Base-by-base conservation (phyloP, 2,797 vertebrate genomes). In the Aselliscus stoliczkanus region DNA sequence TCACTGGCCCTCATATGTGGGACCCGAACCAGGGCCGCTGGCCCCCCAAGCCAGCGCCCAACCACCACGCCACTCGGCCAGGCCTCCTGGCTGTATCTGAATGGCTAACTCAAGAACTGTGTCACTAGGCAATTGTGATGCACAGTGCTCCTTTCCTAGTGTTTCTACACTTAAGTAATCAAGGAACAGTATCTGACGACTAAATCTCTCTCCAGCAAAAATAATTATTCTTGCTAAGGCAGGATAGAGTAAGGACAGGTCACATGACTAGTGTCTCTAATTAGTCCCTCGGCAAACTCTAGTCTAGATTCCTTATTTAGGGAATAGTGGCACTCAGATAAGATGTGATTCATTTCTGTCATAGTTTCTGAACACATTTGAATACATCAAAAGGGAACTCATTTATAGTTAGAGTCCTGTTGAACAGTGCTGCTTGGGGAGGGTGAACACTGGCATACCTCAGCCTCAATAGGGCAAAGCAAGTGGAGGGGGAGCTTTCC, bases 361-460 rank as follows among this genome's bases (percentile, higher is more conserved):
- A 52, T 34, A 72, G 39, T 91, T 31, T 93, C 75, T 31, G 21
- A 96, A 95, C 54, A 83, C 50, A 96, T 89, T 52, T 90, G 37
- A 94, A 84, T 92, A 93, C 64, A 95, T 90, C 70, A 93, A 92
- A 95, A 89, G 13, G 86, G 93, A 88, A 92, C 37, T 92, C 60
- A 84, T 77, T 96, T 96, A 44, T 67, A 86, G 42, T 90, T 62
- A 75, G 39, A 85, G 9, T 92, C 42, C 47, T 90, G 27, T 93
- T 85, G 44, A 94, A 85, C 54, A 94, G 67, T 79, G 73, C 23
- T 94, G 27, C 62, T 39, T 82, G 39, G 44, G 80, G 67, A 94
- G 73, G 21, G 44, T 81, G 72, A 87, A 72, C 34, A 84, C 42
- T 52, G 70, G 31, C 17, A 93, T 64, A 81, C 23, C 60, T 96